Evolutionary conservation across 2,113 vertebrate species (phyloP), one percentile per base, ranked within the genome.

Genomic region (Chloropsis hardwickii): DNA sequence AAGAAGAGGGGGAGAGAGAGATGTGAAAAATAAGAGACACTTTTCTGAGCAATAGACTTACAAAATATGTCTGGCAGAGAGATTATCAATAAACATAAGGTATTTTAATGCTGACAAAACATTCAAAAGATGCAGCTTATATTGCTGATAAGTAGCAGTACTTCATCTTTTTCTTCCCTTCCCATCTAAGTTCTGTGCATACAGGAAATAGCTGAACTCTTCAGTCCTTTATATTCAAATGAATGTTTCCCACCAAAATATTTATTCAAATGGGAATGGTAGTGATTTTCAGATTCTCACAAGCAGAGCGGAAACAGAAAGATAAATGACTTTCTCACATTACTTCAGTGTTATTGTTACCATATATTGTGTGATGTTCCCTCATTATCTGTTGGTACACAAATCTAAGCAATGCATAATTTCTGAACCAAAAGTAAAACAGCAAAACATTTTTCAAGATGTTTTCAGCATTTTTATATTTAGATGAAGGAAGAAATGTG

Each of bases 231-330:
- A 94, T 95, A 97, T 98, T 98, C 95, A 97, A 97, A 97, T 97
- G 82, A 98, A 96, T 94, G 70, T 95, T 97, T 97, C 92, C 94
- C 94, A 96, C 96, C 96, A 96, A 97, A 97, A 97, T 97, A 97
- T 97, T 97, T 98, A 97, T 98, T 98, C 96, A 97, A 94, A 98
- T 91, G 56, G 86, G 91, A 96, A 96, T 94, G 92, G 94, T 97
- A 97, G 94, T 97, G 96, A 98, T 98, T 97, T 98, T 97, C 96
- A 93, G 92, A 98, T 96, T 97, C 94, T 96, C 88, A 86, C 95
- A 92, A 78, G 91, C 95, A 94, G 95, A 97, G 92, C 72, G 92
- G 92, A 96, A 98, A 95, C 80, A 81, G 96, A 96, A 97, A 98
- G 96, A 98, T 97, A 98, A 98, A 98, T 60, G 25, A 94, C 95